These are phyloP conservation scores for Scolopax rusticola DNA, from an alignment of 2,797 vertebrate genomes.

Conservation along the genomic window DNA sequence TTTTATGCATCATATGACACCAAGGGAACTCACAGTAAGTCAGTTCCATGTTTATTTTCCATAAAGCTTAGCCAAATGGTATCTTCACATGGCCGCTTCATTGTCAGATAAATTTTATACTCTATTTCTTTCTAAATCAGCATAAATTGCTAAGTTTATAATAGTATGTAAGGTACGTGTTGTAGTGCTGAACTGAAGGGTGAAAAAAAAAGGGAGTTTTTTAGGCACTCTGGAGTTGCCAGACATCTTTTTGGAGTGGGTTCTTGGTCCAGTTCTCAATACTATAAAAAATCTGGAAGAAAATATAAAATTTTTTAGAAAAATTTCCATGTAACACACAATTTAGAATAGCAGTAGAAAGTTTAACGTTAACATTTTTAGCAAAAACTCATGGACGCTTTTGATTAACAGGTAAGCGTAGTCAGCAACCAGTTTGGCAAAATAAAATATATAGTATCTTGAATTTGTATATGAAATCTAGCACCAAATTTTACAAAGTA, in stretches of 20 bases:
- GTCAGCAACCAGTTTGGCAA: not conserved
- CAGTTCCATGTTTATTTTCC: not conserved
- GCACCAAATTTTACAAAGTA: not conserved
- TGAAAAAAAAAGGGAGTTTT: fast-evolving
- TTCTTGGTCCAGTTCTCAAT: not conserved
- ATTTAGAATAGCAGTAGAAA: not conserved
- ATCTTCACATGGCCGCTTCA: not conserved
- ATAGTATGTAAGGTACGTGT: not conserved
- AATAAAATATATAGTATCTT: not conserved
- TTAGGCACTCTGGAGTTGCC: not conserved
- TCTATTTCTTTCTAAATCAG: not conserved
- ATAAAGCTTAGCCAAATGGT: not conserved
- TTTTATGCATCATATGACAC: not conserved
- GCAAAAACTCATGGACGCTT: not conserved
- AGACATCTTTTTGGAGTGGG: not conserved
- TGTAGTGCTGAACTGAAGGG: not conserved
- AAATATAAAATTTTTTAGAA: not conserved
- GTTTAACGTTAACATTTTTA: not conserved
- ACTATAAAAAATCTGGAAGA: not conserved
- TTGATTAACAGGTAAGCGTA: not conserved
- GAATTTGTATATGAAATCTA: not conserved
- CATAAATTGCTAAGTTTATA: not conserved
- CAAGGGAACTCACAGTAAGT: not conserved
- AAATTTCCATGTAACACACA: not conserved
- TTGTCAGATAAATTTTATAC: not conserved